Evolutionary conservation across 2,113 vertebrate species (phyloP).

Genomic region (Nannospalax galili): DNA sequence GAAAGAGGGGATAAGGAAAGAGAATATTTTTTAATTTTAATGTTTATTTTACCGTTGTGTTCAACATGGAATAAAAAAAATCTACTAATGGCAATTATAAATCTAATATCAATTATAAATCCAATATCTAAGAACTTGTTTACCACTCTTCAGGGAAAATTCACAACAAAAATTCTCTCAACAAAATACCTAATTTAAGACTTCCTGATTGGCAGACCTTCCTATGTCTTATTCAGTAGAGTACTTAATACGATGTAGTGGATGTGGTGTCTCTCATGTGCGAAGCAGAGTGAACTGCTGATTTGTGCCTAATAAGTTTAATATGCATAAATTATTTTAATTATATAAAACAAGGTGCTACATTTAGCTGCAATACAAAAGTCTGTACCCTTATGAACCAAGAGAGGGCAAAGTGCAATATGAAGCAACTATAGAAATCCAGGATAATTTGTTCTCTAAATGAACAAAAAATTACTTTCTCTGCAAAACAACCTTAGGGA

Average conservation of each 20-base stretch:
- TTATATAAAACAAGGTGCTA: conserved; percentile 67
- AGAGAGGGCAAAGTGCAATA: conserved; percentile 45
- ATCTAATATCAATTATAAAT: neutral
- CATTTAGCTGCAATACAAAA: conserved; percentile 64
- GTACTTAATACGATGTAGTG: conserved; percentile 36
- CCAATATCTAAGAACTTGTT: conserved; percentile 13
- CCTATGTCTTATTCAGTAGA: neutral
- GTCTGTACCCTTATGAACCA: conserved; percentile 58
- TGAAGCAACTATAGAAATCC: conserved; percentile 46
- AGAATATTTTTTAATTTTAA: conserved; percentile 46
- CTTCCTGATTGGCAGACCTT: conserved; percentile 28
- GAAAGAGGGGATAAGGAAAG: conserved; percentile 30
- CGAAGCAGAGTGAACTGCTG: conserved; percentile 60
- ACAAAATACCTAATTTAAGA: conserved; percentile 52
- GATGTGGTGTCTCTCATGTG: conserved; percentile 50
- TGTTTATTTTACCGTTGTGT: conserved; percentile 24
- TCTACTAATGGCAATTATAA: neutral
- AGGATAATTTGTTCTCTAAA: conserved; percentile 53
- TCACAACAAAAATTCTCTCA: conserved; percentile 42
- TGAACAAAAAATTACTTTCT: conserved; percentile 41
- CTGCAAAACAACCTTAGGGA: conserved; percentile 31
- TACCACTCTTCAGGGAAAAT: conserved; percentile 44
- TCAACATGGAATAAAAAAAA: neutral
- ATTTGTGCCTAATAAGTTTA: conserved; percentile 70
- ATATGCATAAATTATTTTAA: conserved; percentile 69